Evolutionary conservation across 2,888 invertebrate species (phyloP).

Genomic region (Habroteleia sp.): DNA sequence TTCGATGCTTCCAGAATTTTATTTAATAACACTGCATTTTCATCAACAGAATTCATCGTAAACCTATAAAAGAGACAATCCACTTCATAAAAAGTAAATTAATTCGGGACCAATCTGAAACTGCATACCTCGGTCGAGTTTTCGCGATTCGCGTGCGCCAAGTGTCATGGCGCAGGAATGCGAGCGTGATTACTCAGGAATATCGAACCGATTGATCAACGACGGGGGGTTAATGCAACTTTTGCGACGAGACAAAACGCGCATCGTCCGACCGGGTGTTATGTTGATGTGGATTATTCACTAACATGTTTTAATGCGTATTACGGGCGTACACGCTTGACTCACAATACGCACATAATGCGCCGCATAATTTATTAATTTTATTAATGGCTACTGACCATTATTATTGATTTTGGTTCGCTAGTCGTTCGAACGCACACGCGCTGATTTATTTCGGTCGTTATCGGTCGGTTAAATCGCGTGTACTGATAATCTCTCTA

Average conservation of each 20-base stretch:
- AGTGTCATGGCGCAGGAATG: conserved; percentile 38
- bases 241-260: conserved; percentile 73
- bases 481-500: conserved; percentile 71
- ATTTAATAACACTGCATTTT: too few species aligned
- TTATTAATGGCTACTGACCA: conserved; percentile 81
- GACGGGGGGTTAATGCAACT: conserved; percentile 67
- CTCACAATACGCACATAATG: conserved; percentile 81
- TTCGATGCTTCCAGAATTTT: too few species aligned
- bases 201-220: conserved; percentile 61
- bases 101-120: too few species aligned
- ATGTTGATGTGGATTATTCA: conserved; percentile 81
- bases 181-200: conserved; percentile 55
- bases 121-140: too few species aligned
- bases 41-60: too few species aligned
- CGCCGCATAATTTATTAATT: conserved; percentile 81
- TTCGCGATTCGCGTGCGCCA: conserved; percentile 12
- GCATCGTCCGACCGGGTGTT: conserved; percentile 73
- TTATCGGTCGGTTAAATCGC: conserved; percentile 79
- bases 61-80: too few species aligned
- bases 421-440: conserved; percentile 73
- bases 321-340: conserved; percentile 73
- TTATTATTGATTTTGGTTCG: conserved; percentile 80
- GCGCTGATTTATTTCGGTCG: conserved; percentile 80
- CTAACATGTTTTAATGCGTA: conserved; percentile 81
- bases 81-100: too few species aligned